These are phyloP conservation scores for Upupa epops DNA, from an alignment of 2,113 vertebrate species.

Conservation along the genomic window DNA sequence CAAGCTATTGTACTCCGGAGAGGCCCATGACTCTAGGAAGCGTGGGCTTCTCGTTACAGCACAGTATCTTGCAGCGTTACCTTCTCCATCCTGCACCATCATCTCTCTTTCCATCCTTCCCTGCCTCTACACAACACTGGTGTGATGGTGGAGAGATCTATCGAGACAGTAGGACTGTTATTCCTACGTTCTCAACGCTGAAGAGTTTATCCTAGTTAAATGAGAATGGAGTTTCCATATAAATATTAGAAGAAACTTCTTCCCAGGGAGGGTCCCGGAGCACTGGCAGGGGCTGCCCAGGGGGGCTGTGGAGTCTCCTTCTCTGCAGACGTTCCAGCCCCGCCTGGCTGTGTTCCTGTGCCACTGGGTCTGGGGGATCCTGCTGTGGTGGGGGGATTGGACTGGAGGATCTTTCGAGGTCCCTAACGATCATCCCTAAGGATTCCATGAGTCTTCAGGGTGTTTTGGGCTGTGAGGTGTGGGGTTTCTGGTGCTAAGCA, in stretches of 20 bases:
- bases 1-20: fast-evolving
- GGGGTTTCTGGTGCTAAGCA: neutral
- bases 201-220: neutral
- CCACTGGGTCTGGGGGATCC: too few relatives aligned
- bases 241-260: too few relatives aligned
- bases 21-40: neutral
- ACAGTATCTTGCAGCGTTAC: neutral
- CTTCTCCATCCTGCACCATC: fast-evolving
- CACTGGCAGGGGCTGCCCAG: too few relatives aligned
- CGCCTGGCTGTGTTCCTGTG: too few relatives aligned
- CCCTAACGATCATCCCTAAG: too few relatives aligned
- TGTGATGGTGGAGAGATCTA: neutral
- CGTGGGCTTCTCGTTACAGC: neutral
- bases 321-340: too few relatives aligned
- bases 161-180: neutral
- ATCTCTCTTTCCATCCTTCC: neutral
- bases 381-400: too few relatives aligned
- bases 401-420: too few relatives aligned
- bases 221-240: neutral
- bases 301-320: too few relatives aligned
- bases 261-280: too few relatives aligned
- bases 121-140: neutral
- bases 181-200: neutral
- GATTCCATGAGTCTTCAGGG: too few relatives aligned
- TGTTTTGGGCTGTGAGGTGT: neutral